phyloP scores from a whole-genome alignment of 2,797 vertebrate genomes.

The Notolepis coatsorum region DNA sequence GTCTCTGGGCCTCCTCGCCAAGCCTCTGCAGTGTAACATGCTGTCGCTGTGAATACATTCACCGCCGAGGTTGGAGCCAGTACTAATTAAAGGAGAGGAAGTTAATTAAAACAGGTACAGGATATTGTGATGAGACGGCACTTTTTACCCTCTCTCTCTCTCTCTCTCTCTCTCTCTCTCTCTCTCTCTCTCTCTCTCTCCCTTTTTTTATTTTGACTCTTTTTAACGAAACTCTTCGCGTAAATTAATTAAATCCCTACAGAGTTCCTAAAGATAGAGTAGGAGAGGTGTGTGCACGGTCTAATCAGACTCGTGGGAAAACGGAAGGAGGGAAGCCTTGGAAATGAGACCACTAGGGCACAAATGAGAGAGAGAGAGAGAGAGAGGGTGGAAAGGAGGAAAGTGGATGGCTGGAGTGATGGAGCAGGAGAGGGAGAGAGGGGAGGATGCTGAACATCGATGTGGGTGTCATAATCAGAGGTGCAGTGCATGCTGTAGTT shows the following conservation, averaged over 20 bases:
- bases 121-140: slow-evolving; percentile 72
- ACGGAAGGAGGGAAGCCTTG: slow-evolving; percentile 27
- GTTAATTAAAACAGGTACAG: slow-evolving; percentile 78
- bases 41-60: slow-evolving; percentile 5
- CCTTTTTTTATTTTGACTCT: too few species aligned
- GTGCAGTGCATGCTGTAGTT: too few species aligned
- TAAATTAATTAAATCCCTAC: slow-evolving; percentile 73
- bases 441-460: too few species aligned
- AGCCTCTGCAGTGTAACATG: slow-evolving; percentile 23
- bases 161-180: too few species aligned
- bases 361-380: slow-evolving; percentile 37
- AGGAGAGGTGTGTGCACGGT: slow-evolving; percentile 56
- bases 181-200: too few species aligned
- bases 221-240: too few species aligned
- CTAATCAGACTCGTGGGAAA: slow-evolving; percentile 77
- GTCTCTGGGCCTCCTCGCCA: slow-evolving; percentile 14
- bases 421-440: slow-evolving; percentile 19
- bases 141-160: too few species aligned
- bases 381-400: slow-evolving; percentile 39
- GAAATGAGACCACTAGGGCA: background rate
- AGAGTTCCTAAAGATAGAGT: slow-evolving; percentile 73
- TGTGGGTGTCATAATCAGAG: too few species aligned
- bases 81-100: slow-evolving; percentile 64
- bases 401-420: slow-evolving; percentile 47
- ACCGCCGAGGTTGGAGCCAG: slow-evolving; percentile 57